Evolutionary conservation across 1,140 invertebrate species (phyloP).

Genomic region (Cotesia chilonis): DNA sequence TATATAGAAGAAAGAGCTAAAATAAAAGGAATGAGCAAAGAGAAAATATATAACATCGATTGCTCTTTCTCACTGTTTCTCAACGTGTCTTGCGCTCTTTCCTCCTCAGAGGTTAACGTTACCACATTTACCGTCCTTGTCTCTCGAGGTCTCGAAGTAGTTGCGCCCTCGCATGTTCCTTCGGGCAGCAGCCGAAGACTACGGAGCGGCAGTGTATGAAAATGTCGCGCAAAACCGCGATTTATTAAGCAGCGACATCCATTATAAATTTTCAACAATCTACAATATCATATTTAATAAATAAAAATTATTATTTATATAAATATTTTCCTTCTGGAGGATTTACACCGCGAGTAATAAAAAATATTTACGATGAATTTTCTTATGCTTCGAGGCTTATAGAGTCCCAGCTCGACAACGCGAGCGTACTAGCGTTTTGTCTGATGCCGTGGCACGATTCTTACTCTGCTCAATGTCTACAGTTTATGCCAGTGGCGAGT

Average conservation of each 20-base stretch:
- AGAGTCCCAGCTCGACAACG: slow-evolving; percentile 37
- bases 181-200: slow-evolving; percentile 11
- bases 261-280: slow-evolving; percentile 6
- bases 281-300: slow-evolving; percentile 29
- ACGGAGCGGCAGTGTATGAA: slow-evolving; percentile 14
- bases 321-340: slow-evolving; percentile 30
- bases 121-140: not conserved
- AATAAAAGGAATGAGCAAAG: no score
- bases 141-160: slow-evolving; percentile 16
- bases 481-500: slow-evolving; percentile 31
- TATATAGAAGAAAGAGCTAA: no score
- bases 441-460: slow-evolving; percentile 25
- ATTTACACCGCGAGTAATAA: slow-evolving; percentile 46
- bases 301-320: not conserved
- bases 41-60: no score
- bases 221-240: slow-evolving; percentile 4
- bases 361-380: slow-evolving; percentile 58
- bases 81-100: not conserved
- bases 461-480: slow-evolving; percentile 24
- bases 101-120: not conserved
- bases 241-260: not conserved
- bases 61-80: no score
- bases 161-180: slow-evolving; percentile 28
- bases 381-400: slow-evolving; percentile 48
- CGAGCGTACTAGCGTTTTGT: slow-evolving; percentile 29